Evolutionary conservation across 1,140 invertebrate species (phyloP), one percentile per base, ranked within the genome.

Genomic region (Tetragnatha versicolor): DNA sequence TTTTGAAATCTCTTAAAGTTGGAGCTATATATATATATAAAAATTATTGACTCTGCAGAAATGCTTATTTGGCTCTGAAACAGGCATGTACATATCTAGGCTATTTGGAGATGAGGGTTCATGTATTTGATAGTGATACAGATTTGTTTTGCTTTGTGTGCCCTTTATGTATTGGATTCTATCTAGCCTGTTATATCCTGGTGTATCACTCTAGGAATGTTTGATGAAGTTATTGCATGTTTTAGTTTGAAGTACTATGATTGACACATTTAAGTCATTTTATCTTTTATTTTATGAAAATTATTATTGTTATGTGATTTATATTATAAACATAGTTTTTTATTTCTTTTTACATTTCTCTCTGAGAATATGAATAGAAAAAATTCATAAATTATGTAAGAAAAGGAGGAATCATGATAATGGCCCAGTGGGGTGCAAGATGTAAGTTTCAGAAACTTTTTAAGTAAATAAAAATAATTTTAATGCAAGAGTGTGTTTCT

Each of bases 381-480:
- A 35, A 66, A 39, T 61, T 66, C 53, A 77, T 77, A 66, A 77
- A 77, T 77, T 77, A 61, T 66, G 61, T 77, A 77, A 77, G 66
- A 63, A 42, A 35, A 39, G n/a, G 12, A 31, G 31, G 42, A 73
- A 63, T 61, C 53, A 75, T n/a, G 53, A 70, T 55, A 68, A 53
- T n/a, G n/a, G n/a, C 27, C 22, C 33, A 39, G 33, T 27, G 35
- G 61, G 61, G 42, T 65, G 31, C 25, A 35, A 61, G 29, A 75
- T 77, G 73, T 77, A 77, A 33, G 73, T 63, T 66, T 33, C 61
- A 77, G 33, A 66, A 77, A 49, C 60, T 77, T 77, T 77, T 77
- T 77, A 66, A 77, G 61, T 77, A 77, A 77, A 77, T 65, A 77
- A 77, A 55, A 77, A 77, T 77, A 77, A 65, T 77, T 77, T 77